These are phyloP conservation scores for Tortricodes alternella DNA, from an alignment of 2,888 invertebrate genomes.

Conservation along the genomic window DNA sequence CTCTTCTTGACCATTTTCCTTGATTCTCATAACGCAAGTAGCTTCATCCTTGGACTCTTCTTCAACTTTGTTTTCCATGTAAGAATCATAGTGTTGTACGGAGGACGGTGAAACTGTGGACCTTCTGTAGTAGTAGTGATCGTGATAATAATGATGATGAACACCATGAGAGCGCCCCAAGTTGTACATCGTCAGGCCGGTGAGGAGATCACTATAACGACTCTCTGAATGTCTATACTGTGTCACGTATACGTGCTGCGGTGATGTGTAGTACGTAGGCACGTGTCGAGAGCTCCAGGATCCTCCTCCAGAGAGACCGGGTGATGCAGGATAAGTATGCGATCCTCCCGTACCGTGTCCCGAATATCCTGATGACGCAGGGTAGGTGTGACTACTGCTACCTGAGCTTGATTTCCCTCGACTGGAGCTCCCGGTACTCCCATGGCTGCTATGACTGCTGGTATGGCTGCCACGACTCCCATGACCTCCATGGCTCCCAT, in stretches of 20 bases:
- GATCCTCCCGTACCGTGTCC: conserved; percentile 15
- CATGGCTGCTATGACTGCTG: neutral
- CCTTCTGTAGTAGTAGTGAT: conserved; percentile 26
- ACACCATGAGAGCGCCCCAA: conserved; percentile 32
- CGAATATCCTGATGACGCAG: conserved; percentile 8
- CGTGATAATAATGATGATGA: conserved; percentile 32
- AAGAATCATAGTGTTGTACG: neutral
- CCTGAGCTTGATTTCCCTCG: neutral
- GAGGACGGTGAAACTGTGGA: neutral
- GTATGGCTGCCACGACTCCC: neutral
- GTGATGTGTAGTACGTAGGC: conserved; percentile 30
- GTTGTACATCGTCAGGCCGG: conserved; percentile 36
- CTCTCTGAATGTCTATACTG: conserved; percentile 32
- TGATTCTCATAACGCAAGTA: conserved; percentile 14
- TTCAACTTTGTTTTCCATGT: neutral
- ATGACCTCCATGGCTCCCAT: neutral
- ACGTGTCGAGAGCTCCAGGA: neutral
- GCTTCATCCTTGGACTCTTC: conserved; percentile 8
- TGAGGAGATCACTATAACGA: conserved; percentile 32
- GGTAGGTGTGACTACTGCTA: neutral
- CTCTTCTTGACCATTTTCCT: conserved; percentile 19
- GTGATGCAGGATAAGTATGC: conserved; percentile 15
- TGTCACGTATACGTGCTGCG: conserved; percentile 32
- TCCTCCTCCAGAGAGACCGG: conserved; percentile 12
- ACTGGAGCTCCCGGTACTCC: neutral